A percentile compares a stretch with the other conserved stretches of the same genome.
These are phyloP conservation scores for Cacatua alba DNA, from an alignment of 2,113 vertebrate species.

Conservation along the genomic window DNA sequence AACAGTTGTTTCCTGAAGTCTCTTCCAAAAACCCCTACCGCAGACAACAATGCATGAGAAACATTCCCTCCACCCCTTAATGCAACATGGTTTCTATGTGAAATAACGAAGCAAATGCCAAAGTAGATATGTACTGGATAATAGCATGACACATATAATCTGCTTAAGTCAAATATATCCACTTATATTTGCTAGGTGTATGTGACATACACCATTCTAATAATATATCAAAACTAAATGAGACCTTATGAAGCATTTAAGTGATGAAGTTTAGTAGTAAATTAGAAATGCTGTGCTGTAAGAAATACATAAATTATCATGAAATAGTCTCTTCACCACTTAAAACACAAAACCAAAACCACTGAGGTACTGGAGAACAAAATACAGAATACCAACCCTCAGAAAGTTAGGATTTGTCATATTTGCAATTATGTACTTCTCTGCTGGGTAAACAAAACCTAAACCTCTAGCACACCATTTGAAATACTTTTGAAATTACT, in stretches of 20 bases:
- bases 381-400: not conserved
- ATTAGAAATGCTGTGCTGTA: not conserved
- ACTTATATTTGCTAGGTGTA: not conserved
- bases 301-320: not conserved
- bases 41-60: not conserved
- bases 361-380: not conserved
- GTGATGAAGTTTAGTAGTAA: not conserved
- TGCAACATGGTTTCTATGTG: not conserved
- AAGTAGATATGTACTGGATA: not conserved
- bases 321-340: not conserved
- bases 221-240: not conserved
- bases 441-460: not conserved
- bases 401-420: not conserved
- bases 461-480: not conserved
- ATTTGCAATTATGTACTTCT: not conserved
- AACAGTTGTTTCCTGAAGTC: not conserved
- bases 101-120: not conserved
- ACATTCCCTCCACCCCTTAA: not conserved
- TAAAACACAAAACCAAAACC: no score
- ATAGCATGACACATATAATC: not conserved
- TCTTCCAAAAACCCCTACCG: not conserved
- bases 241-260: not conserved
- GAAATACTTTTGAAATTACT: not conserved
- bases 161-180: constrained; percentile 11
- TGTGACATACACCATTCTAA: not conserved